Conservation (phyloP, 2,888 invertebrate species). For the Eristalis intricaria region DNA sequence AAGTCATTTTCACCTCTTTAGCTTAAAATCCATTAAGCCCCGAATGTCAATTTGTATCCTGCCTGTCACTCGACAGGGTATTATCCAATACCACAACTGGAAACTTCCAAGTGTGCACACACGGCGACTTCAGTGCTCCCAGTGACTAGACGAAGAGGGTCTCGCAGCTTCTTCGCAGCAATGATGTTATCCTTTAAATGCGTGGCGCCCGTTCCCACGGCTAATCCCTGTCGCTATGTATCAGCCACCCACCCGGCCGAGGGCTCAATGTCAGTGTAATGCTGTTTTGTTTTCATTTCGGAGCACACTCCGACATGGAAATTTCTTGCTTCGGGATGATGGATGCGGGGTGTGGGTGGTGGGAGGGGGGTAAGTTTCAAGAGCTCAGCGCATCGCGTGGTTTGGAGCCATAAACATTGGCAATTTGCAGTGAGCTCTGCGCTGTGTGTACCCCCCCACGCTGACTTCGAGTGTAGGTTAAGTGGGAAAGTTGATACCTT, state of each 20-base stretch:
- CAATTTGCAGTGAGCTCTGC: not conserved
- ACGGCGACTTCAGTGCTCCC: not conserved
- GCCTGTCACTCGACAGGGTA: constrained; percentile 45
- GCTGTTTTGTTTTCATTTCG: constrained; percentile 27
- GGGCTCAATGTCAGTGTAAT: constrained; percentile 28
- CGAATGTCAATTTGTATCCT: constrained; percentile 55
- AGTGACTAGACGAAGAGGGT: constrained; percentile 10
- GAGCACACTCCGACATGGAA: constrained; percentile 8
- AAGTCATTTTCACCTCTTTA: constrained; percentile 57
- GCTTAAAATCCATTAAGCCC: constrained; percentile 51
- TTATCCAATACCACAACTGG: constrained; percentile 28
- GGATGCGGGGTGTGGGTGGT: not conserved
- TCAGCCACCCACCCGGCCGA: not conserved
- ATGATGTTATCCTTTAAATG: constrained; percentile 31
- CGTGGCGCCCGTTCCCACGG: constrained; percentile 1
- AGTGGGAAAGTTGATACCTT: constrained; percentile 19
- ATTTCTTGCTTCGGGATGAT: not conserved
- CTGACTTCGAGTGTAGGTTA: not conserved
- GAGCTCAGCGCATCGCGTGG: not conserved
- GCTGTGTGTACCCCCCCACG: not conserved
- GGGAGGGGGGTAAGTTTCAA: not conserved
- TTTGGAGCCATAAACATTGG: constrained; percentile 8
- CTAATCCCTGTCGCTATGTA: constrained; percentile 7
- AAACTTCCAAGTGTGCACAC: constrained; percentile 5
- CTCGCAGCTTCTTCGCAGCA: constrained; percentile 6